Evolutionary conservation across 2,113 vertebrate species (phyloP), one percentile per base, ranked within the genome.

Genomic region (Trochalopteron elliotii): DNA sequence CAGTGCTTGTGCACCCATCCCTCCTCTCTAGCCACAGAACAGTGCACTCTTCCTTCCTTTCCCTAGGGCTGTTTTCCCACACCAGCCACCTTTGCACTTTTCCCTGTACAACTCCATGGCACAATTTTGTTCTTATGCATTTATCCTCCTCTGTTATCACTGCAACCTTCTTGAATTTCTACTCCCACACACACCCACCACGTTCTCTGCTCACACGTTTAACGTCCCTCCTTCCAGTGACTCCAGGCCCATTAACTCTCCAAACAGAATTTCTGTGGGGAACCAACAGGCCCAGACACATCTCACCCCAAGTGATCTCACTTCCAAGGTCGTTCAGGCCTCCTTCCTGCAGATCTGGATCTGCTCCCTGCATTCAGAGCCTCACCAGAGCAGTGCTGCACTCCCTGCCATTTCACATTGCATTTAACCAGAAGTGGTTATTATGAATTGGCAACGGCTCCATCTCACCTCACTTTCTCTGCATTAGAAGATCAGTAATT

Each of bases 51-150:
- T 45, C 44, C 40, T 33, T 44, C 35, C 78, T 15, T 23, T 45
- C 68, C 52, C 65, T 6, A 15, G 19, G 37, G 19, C 35, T 11
- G 7, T 11, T 22, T 70, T 15, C 81, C 17, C 64, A 33, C 20
- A n/a, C 6, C 63, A 33, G 16, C 11, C 0, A 2, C 42, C 49
- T 63, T 27, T 24, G 18, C 27, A 42, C 35, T 9, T 24, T 53
- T 52, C 39, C 2, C 53, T 22, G n/a, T 12, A 9, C 23, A 22
- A 8, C 30, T 44, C 52, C 45, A 47, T 0, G 1, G 56, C 28
- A 44, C 0, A 0, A 40, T 13, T 59, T 83, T 45, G 4, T 13
- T 45, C 47, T 33, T 5, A 4, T 1, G 1, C 35, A 9, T 65
- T 89, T 68, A 22, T 55, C 53, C 49, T 19, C 6, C 30, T 78